Evolutionary conservation across 2,113 vertebrate species (phyloP), one percentile per base, ranked within the genome.

Genomic region (Menidia beryllina): DNA sequence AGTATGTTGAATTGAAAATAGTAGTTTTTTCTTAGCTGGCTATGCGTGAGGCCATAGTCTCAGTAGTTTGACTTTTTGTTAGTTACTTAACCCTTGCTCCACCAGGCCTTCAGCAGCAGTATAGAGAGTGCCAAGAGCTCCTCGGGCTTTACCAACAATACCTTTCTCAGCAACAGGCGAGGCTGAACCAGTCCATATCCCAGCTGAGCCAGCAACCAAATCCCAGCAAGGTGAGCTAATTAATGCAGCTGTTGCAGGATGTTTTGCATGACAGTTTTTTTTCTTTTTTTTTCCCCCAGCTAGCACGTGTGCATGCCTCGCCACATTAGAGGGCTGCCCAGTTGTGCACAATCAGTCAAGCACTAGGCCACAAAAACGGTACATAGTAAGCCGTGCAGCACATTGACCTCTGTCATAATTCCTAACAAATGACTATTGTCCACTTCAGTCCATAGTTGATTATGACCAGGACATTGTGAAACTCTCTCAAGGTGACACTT

Each of bases 71-170:
- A 53, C 7, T 66, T 43, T 30, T 52, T 86, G 47, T 88, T 74
- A 74, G 59, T 70, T 58, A 91, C 95, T 98, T 98, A 95, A 98
- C 94, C 83, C 19, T 15, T 15, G 26, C 9, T 66, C 38, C 57
- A 83, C 83, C 69, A 99, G 97, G 95, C 90, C 92, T 98, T 66
- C 96, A 97, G 76, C 95, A 95, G 79, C 97, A 99, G 81, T 98
- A 98, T 87, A 94, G 88, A 89, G 96, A 99, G 88, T 99, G 97
- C 79, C 96, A 98, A 92, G 96, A 98, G 89, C 93, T 98, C 84
- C 84, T 99, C 53, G 94, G 92, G 20, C 95, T 98, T n/a, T 98
- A 98, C 91, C 97, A 98, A 90, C 96, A 96, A 78, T 97, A 97
- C 72, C 94, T 99, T 10, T 94, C 95, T 51, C 96, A 98, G 79